phyloP scores from a whole-genome alignment of 2,888 invertebrate genomes.

The Salticus scenicus region DNA sequence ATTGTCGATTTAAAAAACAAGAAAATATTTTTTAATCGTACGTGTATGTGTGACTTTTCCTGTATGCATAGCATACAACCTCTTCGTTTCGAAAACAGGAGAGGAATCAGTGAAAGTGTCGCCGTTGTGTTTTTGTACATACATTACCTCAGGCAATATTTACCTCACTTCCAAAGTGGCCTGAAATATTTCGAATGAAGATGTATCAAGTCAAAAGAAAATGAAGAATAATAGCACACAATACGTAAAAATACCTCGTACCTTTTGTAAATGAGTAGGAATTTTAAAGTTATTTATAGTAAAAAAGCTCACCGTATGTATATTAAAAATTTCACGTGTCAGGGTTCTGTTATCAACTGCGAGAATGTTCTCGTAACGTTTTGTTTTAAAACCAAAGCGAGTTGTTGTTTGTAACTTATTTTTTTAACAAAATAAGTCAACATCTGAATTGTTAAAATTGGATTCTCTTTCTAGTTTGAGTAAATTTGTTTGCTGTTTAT shows the following conservation, averaged over 20 bases:
- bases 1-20: constrained; percentile 49
- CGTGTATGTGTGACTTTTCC: constrained; percentile 31
- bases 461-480: no score
- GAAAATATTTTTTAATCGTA: constrained; percentile 53
- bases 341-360: no score
- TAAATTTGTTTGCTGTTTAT: no score
- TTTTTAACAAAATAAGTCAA: no score
- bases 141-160: constrained; percentile 61
- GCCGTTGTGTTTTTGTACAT: constrained; percentile 20
- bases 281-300: neutral
- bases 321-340: no score
- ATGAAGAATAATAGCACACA: constrained; percentile 52
- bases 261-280: constrained; percentile 29
- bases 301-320: no score
- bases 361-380: neutral
- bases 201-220: neutral
- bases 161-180: constrained; percentile 69
- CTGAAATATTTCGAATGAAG: constrained; percentile 49
- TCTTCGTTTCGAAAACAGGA: constrained; percentile 35
- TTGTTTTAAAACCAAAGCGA: neutral
- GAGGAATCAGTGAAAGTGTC: neutral
- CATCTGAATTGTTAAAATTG: no score
- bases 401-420: no score
- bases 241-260: constrained; percentile 58
- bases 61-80: constrained; percentile 61